Base-by-base conservation (phyloP, 2,113 vertebrate species). In the Rhegmatorhina hoffmannsi region DNA sequence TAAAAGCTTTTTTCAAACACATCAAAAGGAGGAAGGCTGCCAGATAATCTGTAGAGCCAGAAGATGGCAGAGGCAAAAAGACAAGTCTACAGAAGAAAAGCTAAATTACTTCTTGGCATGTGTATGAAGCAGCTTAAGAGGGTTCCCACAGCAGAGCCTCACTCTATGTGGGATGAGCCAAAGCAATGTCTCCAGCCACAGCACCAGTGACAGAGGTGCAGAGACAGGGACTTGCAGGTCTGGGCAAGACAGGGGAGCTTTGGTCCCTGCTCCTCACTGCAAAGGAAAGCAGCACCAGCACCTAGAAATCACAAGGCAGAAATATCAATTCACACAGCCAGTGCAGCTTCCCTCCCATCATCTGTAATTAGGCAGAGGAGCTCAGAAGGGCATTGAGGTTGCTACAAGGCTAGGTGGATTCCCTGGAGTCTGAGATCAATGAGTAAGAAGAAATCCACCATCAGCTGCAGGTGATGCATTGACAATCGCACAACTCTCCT, bases 1-100 rank as follows among this genome's bases (percentile, higher is more conserved):
- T 95, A 94, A 95, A 97, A 95, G 60, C 34, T 92, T 93, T 95
- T 95, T 94, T 95, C 80, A 90, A 92, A 69, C 47, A 87, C 94
- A 92, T 92, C 88, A 96, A 92, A 96, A 96, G 89, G 56, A 87
- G 60, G 52, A 96, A 94, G 64, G 26, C 84, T 97, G 95, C 94
- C 96, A 97, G 72, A 73, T 34, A 77, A 52, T 38, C 73, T 90
- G 68, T 20, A 63, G 36, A 94, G 92, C 75, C 90, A 90, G 84
- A 87, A 76, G 67, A 95, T 87, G 90, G 88, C 69, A 87, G 89
- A 92, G 44, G 94, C 72, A 43, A 87, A 93, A 84, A 96, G 91
- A 97, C 96, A 96, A 96, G 91, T 47, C 31, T 59, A 67, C 52
- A 78, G 73, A 60, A 96, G 84, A 96, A 76, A 93, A 72, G 56